phyloP scores from a whole-genome alignment of 2,797 vertebrate genomes.

The Microctenopoma steveboyesi region DNA sequence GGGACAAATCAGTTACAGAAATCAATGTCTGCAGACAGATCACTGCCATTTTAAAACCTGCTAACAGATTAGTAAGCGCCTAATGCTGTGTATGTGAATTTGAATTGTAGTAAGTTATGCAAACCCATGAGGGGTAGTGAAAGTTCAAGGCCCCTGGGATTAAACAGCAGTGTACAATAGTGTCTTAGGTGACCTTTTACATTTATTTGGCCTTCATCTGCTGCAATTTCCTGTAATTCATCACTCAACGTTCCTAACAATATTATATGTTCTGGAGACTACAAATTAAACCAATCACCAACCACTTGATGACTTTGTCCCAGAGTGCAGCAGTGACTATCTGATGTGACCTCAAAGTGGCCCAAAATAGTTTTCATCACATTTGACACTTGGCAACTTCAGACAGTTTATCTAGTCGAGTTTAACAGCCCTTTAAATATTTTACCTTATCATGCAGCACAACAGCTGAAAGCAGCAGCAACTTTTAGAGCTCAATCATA shows the following conservation, averaged over 20 bases:
- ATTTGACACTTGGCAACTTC: too few species aligned
- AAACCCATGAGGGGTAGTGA: not conserved
- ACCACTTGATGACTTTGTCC: not conserved
- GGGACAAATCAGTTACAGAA: slow-evolving; percentile 94
- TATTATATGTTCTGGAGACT: not conserved
- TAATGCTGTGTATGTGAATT: not conserved
- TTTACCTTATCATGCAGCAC: not conserved
- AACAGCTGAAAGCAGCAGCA: not conserved
- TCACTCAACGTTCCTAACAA: not conserved
- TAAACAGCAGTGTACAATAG: not conserved
- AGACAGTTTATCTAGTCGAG: not conserved
- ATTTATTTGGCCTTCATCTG: not conserved
- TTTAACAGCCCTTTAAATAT: not conserved
- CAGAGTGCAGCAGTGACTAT: not conserved
- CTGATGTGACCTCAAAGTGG: not conserved
- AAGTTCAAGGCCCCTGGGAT: not conserved
- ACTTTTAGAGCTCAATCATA: not conserved
- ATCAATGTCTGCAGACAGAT: slow-evolving; percentile 74
- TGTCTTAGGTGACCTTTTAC: not conserved
- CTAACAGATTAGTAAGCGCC: not conserved
- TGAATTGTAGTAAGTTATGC: not conserved
- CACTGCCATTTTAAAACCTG: not conserved
- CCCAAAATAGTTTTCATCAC: too few species aligned
- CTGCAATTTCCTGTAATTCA: not conserved
- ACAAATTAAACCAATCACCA: not conserved